Conservation (phyloP, 2,113 vertebrate genomes). For the Hoplias malabaricus region DNA sequence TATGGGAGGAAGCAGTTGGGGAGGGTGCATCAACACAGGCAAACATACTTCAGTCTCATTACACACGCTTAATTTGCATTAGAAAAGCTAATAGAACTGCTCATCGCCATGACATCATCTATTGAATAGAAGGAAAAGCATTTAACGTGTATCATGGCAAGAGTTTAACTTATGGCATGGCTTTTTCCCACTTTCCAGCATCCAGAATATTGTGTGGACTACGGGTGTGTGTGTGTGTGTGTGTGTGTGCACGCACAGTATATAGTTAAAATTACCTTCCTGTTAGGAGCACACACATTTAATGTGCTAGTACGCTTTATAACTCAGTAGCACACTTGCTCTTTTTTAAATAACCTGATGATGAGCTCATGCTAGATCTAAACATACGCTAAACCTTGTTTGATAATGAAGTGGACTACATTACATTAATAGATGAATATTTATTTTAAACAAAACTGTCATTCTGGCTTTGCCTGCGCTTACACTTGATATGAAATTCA, state of each 20-base stretch:
- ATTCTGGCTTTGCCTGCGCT: background rate
- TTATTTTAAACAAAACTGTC: background rate
- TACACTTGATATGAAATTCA: background rate
- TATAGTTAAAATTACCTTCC: too few species aligned
- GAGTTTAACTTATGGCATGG: background rate
- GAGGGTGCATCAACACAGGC: background rate
- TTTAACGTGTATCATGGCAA: background rate
- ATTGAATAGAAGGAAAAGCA: background rate
- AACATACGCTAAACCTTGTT: too few species aligned
- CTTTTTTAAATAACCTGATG: too few species aligned
- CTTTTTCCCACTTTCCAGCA: background rate
- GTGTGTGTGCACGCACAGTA: too few species aligned
- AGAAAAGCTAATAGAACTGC: background rate
- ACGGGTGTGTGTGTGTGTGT: background rate
- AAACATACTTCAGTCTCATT: background rate
- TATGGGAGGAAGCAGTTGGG: constrained; percentile 30
- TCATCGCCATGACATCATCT: background rate
- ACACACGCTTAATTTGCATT: background rate
- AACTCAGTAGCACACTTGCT: too few species aligned
- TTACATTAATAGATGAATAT: too few species aligned
- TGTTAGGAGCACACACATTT: too few species aligned
- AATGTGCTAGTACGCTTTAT: too few species aligned
- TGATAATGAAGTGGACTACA: too few species aligned
- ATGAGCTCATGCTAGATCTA: too few species aligned
- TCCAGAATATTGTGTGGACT: background rate